Evolutionary conservation across 1,140 invertebrate species (phyloP).

Genomic region (Carposina sasakii): DNA sequence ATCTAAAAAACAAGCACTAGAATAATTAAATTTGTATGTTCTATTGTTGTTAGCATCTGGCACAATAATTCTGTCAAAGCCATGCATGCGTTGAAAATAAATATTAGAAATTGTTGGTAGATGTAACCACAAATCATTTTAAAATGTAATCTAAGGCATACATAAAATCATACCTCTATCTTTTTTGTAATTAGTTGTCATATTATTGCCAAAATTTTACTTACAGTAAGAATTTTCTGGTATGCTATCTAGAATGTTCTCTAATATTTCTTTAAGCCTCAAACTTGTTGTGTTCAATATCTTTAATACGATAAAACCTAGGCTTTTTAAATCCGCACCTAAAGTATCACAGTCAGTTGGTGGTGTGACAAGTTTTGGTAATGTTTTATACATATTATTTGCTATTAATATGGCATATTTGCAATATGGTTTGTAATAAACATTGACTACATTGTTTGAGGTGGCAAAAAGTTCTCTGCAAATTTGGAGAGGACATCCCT

Average conservation of each 20-base stretch:
- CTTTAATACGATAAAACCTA: conserved; percentile 54
- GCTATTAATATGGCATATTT: conserved; percentile 60
- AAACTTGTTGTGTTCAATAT: conserved; percentile 46
- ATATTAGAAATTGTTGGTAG: not conserved
- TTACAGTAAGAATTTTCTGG: conserved; percentile 64
- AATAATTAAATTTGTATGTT: not conserved
- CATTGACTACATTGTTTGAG: conserved; percentile 27
- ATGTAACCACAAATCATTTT: not conserved
- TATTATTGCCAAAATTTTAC: conserved; percentile 21
- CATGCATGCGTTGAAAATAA: not conserved
- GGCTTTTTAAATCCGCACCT: conserved; percentile 39
- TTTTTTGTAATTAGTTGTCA: not conserved
- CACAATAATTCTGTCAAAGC: not conserved
- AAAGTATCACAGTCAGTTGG: conserved; percentile 58
- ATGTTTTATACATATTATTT: conserved; percentile 54
- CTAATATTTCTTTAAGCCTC: conserved; percentile 42
- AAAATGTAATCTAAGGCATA: not conserved
- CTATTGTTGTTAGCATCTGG: not conserved
- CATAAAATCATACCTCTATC: not conserved
- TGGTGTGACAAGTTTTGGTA: conserved; percentile 57
- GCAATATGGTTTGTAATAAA: conserved; percentile 41
- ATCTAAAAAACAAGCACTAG: conserved; percentile 39
- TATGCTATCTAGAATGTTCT: conserved; percentile 34
- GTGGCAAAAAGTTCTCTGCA: conserved; percentile 32
- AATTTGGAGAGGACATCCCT: conserved; percentile 34